A percentile compares a stretch with the other conserved stretches of the same genome.
Conservation (phyloP, 2,888 invertebrate genomes). For the Pyralis farinalis region DNA sequence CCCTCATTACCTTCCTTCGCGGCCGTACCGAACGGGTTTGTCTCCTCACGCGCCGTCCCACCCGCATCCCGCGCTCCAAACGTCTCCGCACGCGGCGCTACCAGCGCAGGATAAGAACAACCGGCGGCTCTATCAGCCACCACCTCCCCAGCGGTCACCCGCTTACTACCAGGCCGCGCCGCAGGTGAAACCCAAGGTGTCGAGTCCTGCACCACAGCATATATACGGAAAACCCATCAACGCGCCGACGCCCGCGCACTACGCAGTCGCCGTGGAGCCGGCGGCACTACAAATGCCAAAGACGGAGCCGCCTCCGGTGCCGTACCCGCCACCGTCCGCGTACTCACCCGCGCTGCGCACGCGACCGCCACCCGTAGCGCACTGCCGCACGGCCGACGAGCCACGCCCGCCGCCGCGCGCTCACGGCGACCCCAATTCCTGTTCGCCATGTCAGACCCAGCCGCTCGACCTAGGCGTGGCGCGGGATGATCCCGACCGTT, state of each 20-base stretch:
- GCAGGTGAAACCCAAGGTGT: conserved; percentile 84
- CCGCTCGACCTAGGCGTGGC: conserved; percentile 88
- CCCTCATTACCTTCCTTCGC: conserved; percentile 77
- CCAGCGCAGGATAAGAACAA: conserved; percentile 46
- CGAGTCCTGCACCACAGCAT: conserved; percentile 89
- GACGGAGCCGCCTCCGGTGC: conserved; percentile 65
- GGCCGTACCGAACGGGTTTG: conserved; percentile 69
- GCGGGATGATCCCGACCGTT: conserved; percentile 81
- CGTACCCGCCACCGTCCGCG: conserved; percentile 66
- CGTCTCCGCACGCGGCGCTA: conserved; percentile 54
- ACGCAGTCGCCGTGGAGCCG: conserved; percentile 57
- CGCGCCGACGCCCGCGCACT: conserved; percentile 68
- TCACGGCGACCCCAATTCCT: conserved; percentile 46
- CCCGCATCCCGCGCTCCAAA: conserved; percentile 70
- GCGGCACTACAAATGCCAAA: conserved; percentile 81
- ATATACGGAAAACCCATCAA: conserved; percentile 85
- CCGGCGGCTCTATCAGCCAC: conserved; percentile 48
- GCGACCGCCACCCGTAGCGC: conserved; percentile 81
- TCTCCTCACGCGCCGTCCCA: conserved; percentile 79
- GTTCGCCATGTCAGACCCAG: conserved; percentile 85
- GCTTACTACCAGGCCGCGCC: conserved; percentile 72
- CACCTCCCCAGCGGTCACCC: conserved; percentile 63
- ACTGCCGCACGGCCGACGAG: conserved; percentile 70
- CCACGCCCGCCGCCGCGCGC: conserved; percentile 68
- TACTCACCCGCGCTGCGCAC: conserved; percentile 54